Percentiles rank a stretch among this genome's conserved stretches.
phyloP scores from a whole-genome alignment of 35 echinoderm and acorn worm species.

The Amphiura filiformis region DNA sequence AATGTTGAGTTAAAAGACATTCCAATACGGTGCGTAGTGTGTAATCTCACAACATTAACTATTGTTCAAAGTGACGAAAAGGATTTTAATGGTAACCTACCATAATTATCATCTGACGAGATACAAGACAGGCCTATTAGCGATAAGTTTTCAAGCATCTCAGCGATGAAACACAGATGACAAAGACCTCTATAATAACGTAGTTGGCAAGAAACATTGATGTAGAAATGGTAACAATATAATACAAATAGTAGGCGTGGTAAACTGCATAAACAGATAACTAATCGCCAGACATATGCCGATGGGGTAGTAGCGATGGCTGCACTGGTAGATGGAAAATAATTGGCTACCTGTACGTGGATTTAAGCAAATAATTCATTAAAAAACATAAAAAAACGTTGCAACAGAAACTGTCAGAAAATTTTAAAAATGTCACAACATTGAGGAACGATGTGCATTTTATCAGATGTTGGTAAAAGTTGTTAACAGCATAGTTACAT shows the following conservation, averaged over 20 bases:
- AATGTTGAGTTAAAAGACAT: too few relatives aligned
- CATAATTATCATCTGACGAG: slow-evolving; percentile 54
- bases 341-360: slow-evolving; percentile 68
- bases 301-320: slow-evolving; percentile 56
- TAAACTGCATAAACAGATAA: slow-evolving; percentile 21
- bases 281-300: slow-evolving; percentile 57
- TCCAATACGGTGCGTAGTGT: too few relatives aligned
- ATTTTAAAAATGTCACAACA: too few relatives aligned
- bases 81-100: too few relatives aligned
- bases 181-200: slow-evolving; percentile 21
- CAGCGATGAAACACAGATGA: slow-evolving; percentile 31
- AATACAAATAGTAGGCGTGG: slow-evolving; percentile 31
- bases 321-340: slow-evolving; percentile 70
- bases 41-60: too few relatives aligned
- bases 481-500: too few relatives aligned
- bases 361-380: too few relatives aligned
- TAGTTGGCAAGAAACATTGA: neutral
- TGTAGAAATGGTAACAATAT: slow-evolving; percentile 51
- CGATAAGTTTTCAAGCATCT: slow-evolving; percentile 56
- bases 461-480: too few relatives aligned
- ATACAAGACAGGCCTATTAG: slow-evolving; percentile 59
- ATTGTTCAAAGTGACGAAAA: too few relatives aligned
- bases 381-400: too few relatives aligned
- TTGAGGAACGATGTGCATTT: too few relatives aligned
- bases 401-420: too few relatives aligned